A percentile compares a stretch with the other conserved stretches of the same genome.
Conservation (phyloP, 2,797 vertebrate genomes). For the Hydrocynus forskahlii region DNA sequence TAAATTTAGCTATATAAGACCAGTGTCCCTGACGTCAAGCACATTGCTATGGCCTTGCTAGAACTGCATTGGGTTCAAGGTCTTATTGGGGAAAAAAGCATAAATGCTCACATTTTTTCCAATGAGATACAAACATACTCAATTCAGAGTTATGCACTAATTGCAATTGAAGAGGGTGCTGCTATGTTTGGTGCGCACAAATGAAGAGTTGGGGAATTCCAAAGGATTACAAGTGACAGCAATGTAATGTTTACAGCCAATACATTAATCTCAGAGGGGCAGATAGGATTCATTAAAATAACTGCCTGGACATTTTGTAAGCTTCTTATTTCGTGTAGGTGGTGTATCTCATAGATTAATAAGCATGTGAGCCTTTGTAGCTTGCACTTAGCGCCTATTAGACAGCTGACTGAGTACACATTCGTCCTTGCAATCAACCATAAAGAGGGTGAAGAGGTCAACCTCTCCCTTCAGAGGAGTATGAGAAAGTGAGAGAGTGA, state of each 20-base stretch:
- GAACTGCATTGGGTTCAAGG: neutral
- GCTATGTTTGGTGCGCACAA: slow-evolving; percentile 44
- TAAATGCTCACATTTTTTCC: slow-evolving; percentile 8
- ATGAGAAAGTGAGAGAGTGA: neutral
- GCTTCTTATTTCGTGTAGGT: slow-evolving; percentile 65
- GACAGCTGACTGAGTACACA: slow-evolving; percentile 44
- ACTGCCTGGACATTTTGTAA: slow-evolving; percentile 73
- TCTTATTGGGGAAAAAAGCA: neutral
- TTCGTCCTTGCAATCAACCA: slow-evolving; percentile 57
- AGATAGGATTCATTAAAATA: slow-evolving; percentile 74
- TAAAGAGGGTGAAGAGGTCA: slow-evolving; percentile 55
- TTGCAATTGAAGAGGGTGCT: slow-evolving; percentile 37
- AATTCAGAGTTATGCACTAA: slow-evolving; percentile 44
- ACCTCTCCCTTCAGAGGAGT: slow-evolving; percentile 43
- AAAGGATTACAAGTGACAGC: slow-evolving; percentile 69
- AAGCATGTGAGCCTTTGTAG: slow-evolving; percentile 53
- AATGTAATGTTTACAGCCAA: slow-evolving; percentile 68
- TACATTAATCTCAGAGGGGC: slow-evolving; percentile 70
- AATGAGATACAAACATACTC: slow-evolving; percentile 12
- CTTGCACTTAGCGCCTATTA: slow-evolving; percentile 51
- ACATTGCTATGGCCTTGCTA: neutral
- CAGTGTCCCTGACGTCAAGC: slow-evolving; percentile 5
- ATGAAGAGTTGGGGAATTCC: slow-evolving; percentile 54
- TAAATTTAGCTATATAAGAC: too few species aligned
- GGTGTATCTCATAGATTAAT: slow-evolving; percentile 63